Evolutionary conservation across 2,797 vertebrate genomes (phyloP), one percentile per base, ranked within the genome.

Genomic region (Sebastes trivittatus): DNA sequence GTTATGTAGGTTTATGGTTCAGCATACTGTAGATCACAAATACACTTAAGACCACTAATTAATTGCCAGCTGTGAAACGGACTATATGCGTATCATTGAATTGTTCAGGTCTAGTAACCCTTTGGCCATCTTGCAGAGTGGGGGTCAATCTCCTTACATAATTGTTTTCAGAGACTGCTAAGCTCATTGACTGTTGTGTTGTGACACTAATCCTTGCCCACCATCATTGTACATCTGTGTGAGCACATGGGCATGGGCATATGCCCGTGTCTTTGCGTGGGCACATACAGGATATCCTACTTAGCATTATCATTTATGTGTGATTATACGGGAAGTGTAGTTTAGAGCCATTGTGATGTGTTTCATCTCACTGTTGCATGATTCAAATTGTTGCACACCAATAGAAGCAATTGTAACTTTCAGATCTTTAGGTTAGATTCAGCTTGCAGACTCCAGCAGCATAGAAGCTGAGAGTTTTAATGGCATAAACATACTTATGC

Each of bases 131-230:
- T 87, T 88, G 81, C 63, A 54, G 72, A 76, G 65, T 59, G 77
- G 38, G 73, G 85, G 89, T 92, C 84, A 89, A 86, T 91, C 88
- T 86, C 25, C 86, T 94, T 94, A 93, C 88, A 85, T 94, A 93
- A 95, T 88, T 89, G 91, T 89, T 90, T 92, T 92, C 60, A 80
- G 84, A 87, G 83, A 86, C 75, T 60, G 81, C 73, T 95, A 94
- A 95, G 80, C 93, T 93, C 75, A 84, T 90, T 92, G 89, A 92
- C 90, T 89, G 89, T 76, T 83, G 79, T 92, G 89, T 87, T 85
- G 85, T 83, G 85, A 69, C 36, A 72, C 84, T 95, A 93, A 95
- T 94, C 95, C 89, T 71, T 81, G 82, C 85, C 92, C 91, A 94
- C 88, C 88, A 87, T 91, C 80, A 78, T 58, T 87, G 87, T 71